Evolutionary conservation across 2,113 vertebrate species (phyloP), one percentile per base, ranked within the genome.

Genomic region (Tragelaphus strepsiceros): DNA sequence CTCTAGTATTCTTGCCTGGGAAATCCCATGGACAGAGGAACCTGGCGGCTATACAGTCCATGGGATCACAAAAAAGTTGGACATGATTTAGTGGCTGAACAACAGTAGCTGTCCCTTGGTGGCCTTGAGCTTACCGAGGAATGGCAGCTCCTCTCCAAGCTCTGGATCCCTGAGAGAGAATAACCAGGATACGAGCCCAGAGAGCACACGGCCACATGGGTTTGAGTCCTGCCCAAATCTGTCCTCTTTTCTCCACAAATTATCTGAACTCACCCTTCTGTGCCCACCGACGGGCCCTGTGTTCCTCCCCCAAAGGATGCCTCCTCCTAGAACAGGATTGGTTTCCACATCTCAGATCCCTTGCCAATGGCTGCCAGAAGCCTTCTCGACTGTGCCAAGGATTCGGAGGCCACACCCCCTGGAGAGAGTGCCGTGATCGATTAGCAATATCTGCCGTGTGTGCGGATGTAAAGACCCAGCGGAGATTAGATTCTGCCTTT

Each of bases 381-480:
- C 19, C 80, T 2, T 35, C 80, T 82, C 51, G 28, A 7, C 15
- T 10, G 26, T 51, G 86, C 78, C 12, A 35, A 59, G 82, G 81
- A 24, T 8, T 26, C 96, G 26, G 88, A 95, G 83, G 35, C 61
- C 12, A 16, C 2, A 0, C 5, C 22, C 2, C 0, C 26, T 22
- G 80, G 51, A 85, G n/a, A n/a, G 24, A 28, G 39, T 6, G 49
- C 53, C 5, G 0, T 7, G 10, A 53, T 39, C 0, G 0, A 49
- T 9, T 17, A 30, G 82, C 32, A 8, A 8, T 46, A 61, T 74
- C 86, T 46, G 91, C 59, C 54, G 3, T 0, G 16, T 0, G 11
- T 16, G 6, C 0, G 8, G 17, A 0, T 30, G 22, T 32, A 77
- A n/a, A 16, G 4, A 17, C 1, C 13, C 0, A 17, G 39, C 6